Conservation (phyloP, 2,113 vertebrate genomes). For the Equus przewalskii region DNA sequence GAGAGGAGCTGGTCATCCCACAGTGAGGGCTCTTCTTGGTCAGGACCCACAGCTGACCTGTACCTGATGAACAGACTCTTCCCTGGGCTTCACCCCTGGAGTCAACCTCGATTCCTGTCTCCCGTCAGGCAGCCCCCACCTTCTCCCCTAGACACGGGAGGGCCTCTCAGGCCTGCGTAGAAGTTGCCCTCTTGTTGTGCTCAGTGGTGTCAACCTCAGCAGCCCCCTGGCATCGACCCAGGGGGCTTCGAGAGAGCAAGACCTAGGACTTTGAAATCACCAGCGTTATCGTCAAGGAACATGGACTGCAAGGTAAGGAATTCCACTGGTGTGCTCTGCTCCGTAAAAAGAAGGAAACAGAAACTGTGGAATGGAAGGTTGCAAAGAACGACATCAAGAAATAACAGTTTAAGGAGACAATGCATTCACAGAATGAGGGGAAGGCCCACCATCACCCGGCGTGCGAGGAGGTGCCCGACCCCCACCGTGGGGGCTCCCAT, state of each 20-base stretch:
- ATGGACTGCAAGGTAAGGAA: background rate
- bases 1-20: background rate
- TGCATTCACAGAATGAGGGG: background rate
- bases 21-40: background rate
- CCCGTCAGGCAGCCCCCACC: no score
- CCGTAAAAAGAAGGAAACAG: background rate
- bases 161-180: no score
- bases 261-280: background rate
- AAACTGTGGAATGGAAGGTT: background rate
- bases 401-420: background rate
- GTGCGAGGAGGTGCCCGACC: no score
- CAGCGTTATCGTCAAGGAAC: background rate
- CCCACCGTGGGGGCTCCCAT: no score
- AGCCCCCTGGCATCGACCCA: no score
- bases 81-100: background rate
- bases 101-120: background rate
- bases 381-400: no score
- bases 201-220: background rate
- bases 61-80: background rate
- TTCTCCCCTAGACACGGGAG: background rate
- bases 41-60: background rate
- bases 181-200: background rate
- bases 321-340: background rate
- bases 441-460: background rate
- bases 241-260: background rate